These are phyloP conservation scores for Chalcis sispes DNA, from an alignment of 2,888 invertebrate genomes.

Conservation along the genomic window DNA sequence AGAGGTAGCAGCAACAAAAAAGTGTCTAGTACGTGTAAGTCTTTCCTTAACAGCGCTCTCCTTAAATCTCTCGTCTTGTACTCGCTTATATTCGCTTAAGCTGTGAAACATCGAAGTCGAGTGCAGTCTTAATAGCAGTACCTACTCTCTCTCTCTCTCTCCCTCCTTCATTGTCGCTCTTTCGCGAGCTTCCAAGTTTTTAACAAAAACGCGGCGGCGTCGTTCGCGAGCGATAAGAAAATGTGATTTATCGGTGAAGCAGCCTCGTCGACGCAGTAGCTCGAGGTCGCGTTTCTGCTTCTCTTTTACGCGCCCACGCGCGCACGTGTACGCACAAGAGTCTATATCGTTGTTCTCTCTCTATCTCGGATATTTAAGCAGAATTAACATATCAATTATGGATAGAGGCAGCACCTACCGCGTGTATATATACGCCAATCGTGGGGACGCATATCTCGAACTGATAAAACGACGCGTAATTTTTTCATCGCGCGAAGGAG, in stretches of 20 bases:
- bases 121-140: constrained; percentile 7
- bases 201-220: not conserved
- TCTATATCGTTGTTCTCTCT: not conserved
- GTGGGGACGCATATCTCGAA: too few relatives aligned
- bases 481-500: not conserved
- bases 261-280: not conserved
- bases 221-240: constrained; percentile 17
- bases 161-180: not conserved
- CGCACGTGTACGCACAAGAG: not conserved
- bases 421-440: too few relatives aligned
- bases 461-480: too few relatives aligned
- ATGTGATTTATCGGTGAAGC: constrained; percentile 20
- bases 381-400: constrained; percentile 32
- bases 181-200: too few relatives aligned
- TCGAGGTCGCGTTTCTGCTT: constrained; percentile 15
- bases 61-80: constrained; percentile 2
- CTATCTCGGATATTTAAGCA: not conserved
- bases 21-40: constrained; percentile 3
- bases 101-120: constrained; percentile 21
- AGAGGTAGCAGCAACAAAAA: not conserved
- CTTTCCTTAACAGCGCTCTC: not conserved
- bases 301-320: not conserved
- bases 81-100: not conserved
- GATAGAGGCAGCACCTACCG: not conserved
- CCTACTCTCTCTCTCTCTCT: constrained; percentile 10